phyloP scores from a whole-genome alignment of 2,113 vertebrate genomes.

The Ptilorrhoa leucosticta region DNA sequence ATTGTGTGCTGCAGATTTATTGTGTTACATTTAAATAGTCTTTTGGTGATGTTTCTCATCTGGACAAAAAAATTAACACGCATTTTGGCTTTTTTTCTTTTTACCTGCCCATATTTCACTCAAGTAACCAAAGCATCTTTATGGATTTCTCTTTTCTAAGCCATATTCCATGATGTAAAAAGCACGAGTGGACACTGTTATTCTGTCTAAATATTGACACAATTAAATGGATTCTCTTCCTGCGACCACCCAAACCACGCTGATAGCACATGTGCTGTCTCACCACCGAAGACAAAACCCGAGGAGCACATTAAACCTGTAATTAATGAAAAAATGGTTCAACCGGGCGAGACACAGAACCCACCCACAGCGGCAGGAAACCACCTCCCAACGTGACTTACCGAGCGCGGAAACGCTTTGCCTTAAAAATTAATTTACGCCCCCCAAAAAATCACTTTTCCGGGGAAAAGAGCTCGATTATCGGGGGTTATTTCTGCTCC shows the following conservation, averaged over 20 bases:
- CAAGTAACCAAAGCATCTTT: background rate
- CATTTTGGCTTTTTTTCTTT: background rate
- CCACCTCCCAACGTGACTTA: background rate
- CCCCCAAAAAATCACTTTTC: rapidly evolving
- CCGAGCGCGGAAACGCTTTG: background rate
- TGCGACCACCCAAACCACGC: background rate
- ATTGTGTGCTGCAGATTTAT: background rate
- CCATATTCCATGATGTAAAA: background rate
- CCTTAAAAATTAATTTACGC: rapidly evolving
- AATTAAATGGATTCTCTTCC: background rate
- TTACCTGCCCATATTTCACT: background rate
- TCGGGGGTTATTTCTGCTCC: rapidly evolving
- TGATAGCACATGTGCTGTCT: too few relatives aligned
- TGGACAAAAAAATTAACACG: background rate
- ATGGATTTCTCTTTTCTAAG: background rate
- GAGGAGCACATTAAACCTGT: background rate
- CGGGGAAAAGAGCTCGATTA: background rate
- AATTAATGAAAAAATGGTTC: background rate
- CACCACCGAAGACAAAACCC: background rate
- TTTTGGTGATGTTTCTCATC: background rate
- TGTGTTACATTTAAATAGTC: background rate
- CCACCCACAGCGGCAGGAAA: background rate
- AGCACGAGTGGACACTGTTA: rapidly evolving
- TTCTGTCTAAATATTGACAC: background rate
- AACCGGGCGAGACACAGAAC: background rate